A percentile compares a stretch with the other conserved stretches of the same genome.
phyloP scores from a whole-genome alignment of 2,888 invertebrate species.

The Cataglyphis cursor region DNA sequence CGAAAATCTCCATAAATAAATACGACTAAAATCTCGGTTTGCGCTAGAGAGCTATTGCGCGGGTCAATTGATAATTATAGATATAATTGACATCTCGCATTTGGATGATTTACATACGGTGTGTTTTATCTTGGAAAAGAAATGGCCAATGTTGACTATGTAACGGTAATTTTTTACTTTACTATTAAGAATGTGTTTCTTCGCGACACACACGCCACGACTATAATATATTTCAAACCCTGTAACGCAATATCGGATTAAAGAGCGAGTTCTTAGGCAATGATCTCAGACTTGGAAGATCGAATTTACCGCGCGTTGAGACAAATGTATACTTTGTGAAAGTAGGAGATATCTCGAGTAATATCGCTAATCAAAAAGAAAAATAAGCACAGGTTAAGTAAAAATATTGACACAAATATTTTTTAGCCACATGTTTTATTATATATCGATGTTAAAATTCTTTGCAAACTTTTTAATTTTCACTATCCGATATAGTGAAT shows the following conservation, averaged over 20 bases:
- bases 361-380: background rate
- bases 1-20: background rate
- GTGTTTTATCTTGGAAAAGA: background rate
- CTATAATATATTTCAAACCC: constrained; percentile 16
- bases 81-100: constrained; percentile 26
- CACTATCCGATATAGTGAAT: background rate
- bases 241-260: constrained; percentile 7
- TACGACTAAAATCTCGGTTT: constrained; percentile 4
- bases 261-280: constrained; percentile 9
- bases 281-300: background rate
- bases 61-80: constrained; percentile 29
- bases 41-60: background rate
- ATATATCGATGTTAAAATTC: background rate
- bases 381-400: background rate
- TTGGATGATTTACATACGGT: constrained; percentile 15
- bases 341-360: background rate
- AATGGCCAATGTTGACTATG: background rate
- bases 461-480: background rate
- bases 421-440: background rate
- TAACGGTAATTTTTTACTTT: constrained; percentile 36
- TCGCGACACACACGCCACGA: background rate
- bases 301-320: background rate
- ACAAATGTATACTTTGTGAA: background rate
- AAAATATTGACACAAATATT: background rate
- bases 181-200: constrained; percentile 22